Evolutionary conservation across 2,888 invertebrate genomes (phyloP).

Genomic region (Pheosia tremula): DNA sequence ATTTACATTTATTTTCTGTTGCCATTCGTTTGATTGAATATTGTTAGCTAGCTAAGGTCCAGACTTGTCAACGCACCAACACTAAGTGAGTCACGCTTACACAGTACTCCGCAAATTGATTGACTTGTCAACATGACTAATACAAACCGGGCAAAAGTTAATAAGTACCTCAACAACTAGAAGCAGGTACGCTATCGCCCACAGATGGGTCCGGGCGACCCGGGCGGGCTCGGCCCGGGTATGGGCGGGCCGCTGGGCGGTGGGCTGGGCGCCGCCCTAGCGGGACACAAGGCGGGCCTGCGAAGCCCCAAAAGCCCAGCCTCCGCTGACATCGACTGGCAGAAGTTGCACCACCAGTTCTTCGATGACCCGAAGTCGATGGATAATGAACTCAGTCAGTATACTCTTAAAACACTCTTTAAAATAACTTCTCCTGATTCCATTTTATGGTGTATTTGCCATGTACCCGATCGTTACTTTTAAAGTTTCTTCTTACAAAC

Average conservation of each 20-base stretch:
- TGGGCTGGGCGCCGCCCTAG: no score
- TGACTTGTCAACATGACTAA: no score
- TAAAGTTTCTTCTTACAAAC: no score
- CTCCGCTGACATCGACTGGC: slow-evolving; percentile 93
- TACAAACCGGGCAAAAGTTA: background rate
- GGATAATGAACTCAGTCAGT: slow-evolving; percentile 77
- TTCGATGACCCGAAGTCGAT: slow-evolving; percentile 89
- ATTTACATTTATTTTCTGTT: no score
- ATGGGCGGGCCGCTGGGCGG: slow-evolving; percentile 55
- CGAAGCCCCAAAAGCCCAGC: slow-evolving; percentile 72
- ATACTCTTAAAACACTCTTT: background rate
- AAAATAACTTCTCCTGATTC: background rate
- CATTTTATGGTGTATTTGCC: no score
- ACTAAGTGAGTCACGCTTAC: no score
- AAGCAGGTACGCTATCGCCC: background rate
- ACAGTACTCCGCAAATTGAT: no score
- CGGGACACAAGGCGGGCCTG: slow-evolving; percentile 63
- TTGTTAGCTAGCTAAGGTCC: no score
- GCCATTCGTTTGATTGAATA: no score
- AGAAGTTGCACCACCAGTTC: slow-evolving; percentile 94
- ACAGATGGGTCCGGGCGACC: slow-evolving; percentile 79
- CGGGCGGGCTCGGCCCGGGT: slow-evolving; percentile 70
- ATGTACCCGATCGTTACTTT: no score
- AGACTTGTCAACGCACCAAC: no score
- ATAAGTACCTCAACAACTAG: slow-evolving; percentile 1